These are phyloP conservation scores for Fragum fragum DNA, from an alignment of 2,888 invertebrate species.

Conservation along the genomic window DNA sequence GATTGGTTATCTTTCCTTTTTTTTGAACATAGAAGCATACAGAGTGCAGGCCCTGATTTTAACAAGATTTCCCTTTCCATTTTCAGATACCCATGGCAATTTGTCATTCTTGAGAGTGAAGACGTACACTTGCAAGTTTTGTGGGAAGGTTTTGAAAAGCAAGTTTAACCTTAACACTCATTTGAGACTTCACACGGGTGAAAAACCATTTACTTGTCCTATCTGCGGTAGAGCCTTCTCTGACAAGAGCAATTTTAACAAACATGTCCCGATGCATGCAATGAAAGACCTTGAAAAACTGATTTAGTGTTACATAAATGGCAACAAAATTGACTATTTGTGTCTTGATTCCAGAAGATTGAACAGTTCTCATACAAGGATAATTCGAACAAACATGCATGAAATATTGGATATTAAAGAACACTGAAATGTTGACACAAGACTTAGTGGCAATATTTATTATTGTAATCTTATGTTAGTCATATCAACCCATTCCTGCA, in stretches of 20 bases:
- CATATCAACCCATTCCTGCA: too few species aligned
- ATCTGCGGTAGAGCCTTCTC: constrained; percentile 33
- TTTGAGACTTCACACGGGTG: constrained; percentile 40
- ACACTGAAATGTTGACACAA: too few species aligned
- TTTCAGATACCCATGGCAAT: constrained; percentile 3
- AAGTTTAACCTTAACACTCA: constrained; percentile 23
- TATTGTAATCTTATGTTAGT: too few species aligned
- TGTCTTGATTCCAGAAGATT: too few species aligned
- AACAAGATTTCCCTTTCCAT: constrained; percentile 3
- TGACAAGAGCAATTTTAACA: constrained; percentile 46
- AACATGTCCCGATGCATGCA: constrained; percentile 28
- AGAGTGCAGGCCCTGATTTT: too few species aligned
- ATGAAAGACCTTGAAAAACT: constrained; percentile 14
- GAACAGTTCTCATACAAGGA: too few species aligned
- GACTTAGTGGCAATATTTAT: too few species aligned
- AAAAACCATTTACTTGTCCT: constrained; percentile 37
- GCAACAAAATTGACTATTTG: too few species aligned
- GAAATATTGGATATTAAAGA: too few species aligned
- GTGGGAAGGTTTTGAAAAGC: constrained; percentile 28
- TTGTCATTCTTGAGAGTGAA: background rate
- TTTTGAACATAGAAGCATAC: too few species aligned
- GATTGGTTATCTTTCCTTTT: too few species aligned
- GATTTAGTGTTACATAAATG: background rate
- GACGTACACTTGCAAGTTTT: constrained; percentile 16
- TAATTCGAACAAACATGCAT: too few species aligned